Percentiles rank a stretch among this genome's conserved stretches.
Evolutionary conservation across 2,888 invertebrate species (phyloP).

Genomic region (Aphidius colemani): DNA sequence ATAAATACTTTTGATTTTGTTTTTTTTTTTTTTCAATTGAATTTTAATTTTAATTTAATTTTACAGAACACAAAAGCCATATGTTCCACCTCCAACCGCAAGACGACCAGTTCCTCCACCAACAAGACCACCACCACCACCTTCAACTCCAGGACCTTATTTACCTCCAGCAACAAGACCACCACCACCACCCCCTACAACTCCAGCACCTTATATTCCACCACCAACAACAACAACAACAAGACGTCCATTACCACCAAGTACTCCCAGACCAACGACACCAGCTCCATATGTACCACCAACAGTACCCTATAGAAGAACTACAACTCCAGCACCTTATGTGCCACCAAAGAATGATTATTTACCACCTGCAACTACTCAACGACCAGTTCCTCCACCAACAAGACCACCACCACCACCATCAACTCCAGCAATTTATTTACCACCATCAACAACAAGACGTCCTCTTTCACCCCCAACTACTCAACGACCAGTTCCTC

Average conservation of each 20-base stretch:
- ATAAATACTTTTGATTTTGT: too few relatives aligned
- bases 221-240: too few relatives aligned
- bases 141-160: too few relatives aligned
- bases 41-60: too few relatives aligned
- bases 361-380: slow-evolving; percentile 7
- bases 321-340: background rate
- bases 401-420: slow-evolving; percentile 24
- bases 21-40: too few relatives aligned
- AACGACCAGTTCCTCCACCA: slow-evolving; percentile 21
- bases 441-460: slow-evolving; percentile 25
- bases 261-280: background rate
- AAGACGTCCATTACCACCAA: too few relatives aligned
- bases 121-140: slow-evolving; percentile 9
- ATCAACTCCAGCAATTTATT: slow-evolving; percentile 13
- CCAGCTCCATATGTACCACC: slow-evolving; percentile 25
- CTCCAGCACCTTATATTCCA: too few relatives aligned
- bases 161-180: slow-evolving; percentile 20
- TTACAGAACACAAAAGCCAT: slow-evolving; percentile 21
- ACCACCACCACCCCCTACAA: background rate
- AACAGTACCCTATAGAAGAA: background rate
- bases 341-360: background rate
- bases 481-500: slow-evolving; percentile 17
- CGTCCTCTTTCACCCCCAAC: slow-evolving; percentile 16
- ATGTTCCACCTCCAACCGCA: background rate
- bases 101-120: slow-evolving; percentile 19